Evolutionary conservation across 2,888 invertebrate genomes (phyloP), one percentile per base, ranked within the genome.

Genomic region (Scaeva pyrastri): DNA sequence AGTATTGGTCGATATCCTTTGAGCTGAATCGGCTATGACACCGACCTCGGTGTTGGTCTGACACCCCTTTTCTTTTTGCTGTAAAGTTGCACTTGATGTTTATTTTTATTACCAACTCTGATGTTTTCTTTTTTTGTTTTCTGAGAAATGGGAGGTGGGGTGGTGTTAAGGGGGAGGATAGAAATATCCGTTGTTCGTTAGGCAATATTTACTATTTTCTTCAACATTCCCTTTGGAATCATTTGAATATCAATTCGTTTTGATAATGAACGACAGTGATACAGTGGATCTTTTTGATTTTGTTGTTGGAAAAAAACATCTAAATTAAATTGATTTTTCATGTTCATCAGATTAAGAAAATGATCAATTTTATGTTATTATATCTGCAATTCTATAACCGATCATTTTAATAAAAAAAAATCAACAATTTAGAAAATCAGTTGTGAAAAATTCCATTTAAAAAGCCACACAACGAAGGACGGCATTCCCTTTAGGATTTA

Each of bases 211-310:
- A 26, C 16, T 26, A 23, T 11, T 52, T 52, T 39, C 50, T 48
- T 48, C 31, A 16, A 4, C 19, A 26, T 43, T 43, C 68, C 50
- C 45, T 52, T 68, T 39, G 23, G 52, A 66, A 85, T 76, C 71
- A 85, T 80, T 85, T 85, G 80, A 85, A 85, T 84, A 84, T 72
- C 84, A 72, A 80, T 68, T 72, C 71, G n/a, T 55, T 48, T 60
- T 1, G 3, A 60, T 10, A 2, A 21, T 19, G 21, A 10, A 31
- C 14, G 8, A 60, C 21, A 60, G 19, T 1, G 8, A 7, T 0
- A 39, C 39, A n/a, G n/a, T 60, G 36, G 58, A 2, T 1, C 16
- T 1, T 39, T 36, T 58, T 21, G 1, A n/a, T 0, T 21, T 19
- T 21, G 21, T 1, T 19, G 2, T 0, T 21, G 58, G 16, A 5